phyloP scores from a whole-genome alignment of 2,888 invertebrate genomes.

The Thereva nobilitata region DNA sequence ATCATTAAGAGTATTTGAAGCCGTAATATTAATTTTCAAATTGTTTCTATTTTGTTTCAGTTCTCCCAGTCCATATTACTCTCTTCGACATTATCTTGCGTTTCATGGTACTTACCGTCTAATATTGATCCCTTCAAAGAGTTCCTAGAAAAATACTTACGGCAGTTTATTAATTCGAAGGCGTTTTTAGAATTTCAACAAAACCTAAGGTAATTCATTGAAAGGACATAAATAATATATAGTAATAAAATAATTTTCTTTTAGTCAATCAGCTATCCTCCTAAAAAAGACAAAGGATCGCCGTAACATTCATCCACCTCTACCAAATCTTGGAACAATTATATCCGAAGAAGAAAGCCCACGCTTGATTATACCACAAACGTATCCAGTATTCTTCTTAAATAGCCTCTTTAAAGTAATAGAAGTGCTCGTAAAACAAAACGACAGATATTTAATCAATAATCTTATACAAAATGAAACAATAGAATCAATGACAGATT shows the following conservation, averaged over 20 bases:
- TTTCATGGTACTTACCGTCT: slow-evolving; percentile 49
- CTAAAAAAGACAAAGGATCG: slow-evolving; percentile 48
- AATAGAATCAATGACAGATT: background rate
- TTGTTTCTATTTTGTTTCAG: slow-evolving; percentile 45
- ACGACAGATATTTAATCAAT: slow-evolving; percentile 46
- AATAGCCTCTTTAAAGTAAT: slow-evolving; percentile 51
- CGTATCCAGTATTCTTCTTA: slow-evolving; percentile 52
- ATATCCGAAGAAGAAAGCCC: slow-evolving; percentile 50
- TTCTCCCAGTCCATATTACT: slow-evolving; percentile 55
- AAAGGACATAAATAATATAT: background rate
- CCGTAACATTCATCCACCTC: slow-evolving; percentile 51
- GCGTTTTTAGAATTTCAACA: slow-evolving; percentile 48
- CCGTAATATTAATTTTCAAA: too few species aligned
- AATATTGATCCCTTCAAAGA: slow-evolving; percentile 47
- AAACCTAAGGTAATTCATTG: slow-evolving; percentile 47
- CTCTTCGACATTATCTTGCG: slow-evolving; percentile 50
- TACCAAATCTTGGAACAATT: slow-evolving; percentile 55
- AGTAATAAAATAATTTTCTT: background rate
- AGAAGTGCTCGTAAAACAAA: slow-evolving; percentile 41
- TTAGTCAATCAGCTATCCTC: slow-evolving; percentile 51
- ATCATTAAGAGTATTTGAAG: too few species aligned
- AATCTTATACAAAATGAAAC: slow-evolving; percentile 48
- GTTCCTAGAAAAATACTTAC: slow-evolving; percentile 51
- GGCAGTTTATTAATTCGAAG: slow-evolving; percentile 50
- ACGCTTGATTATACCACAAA: slow-evolving; percentile 52